These are phyloP conservation scores for Oreamnos americanus DNA, from an alignment of 2,113 vertebrate species.

Conservation along the genomic window DNA sequence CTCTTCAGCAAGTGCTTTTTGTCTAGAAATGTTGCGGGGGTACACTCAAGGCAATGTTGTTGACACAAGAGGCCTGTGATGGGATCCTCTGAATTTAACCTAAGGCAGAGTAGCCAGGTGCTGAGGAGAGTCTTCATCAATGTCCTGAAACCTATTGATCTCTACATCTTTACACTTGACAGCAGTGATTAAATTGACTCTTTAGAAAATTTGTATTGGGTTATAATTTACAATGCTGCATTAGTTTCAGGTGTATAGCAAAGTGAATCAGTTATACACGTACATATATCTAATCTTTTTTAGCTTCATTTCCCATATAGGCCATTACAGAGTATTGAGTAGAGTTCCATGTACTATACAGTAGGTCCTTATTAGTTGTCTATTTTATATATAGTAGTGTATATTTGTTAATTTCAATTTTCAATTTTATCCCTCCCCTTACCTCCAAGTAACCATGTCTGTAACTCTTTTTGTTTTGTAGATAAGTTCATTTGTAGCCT, in stretches of 20 bases:
- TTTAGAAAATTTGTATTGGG: not conserved
- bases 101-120: not conserved
- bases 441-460: not conserved
- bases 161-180: not conserved
- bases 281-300: not conserved
- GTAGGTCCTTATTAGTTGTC: not conserved
- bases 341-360: not conserved
- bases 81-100: not conserved
- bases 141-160: not conserved
- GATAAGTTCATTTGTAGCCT: not conserved
- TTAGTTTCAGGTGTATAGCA: not conserved
- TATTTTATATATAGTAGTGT: not conserved
- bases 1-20: constrained; percentile 12
- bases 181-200: not conserved
- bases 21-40: not conserved
- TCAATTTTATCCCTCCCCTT: not conserved
- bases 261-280: not conserved
- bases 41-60: not conserved
- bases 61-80: not conserved
- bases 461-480: not conserved
- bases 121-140: not conserved
- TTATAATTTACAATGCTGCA: not conserved
- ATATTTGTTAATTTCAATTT: not conserved
- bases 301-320: not conserved
- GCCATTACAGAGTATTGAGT: not conserved